Evolutionary conservation across 1,140 invertebrate species (phyloP).

Genomic region (Pseudomyrmex cubaensis): DNA sequence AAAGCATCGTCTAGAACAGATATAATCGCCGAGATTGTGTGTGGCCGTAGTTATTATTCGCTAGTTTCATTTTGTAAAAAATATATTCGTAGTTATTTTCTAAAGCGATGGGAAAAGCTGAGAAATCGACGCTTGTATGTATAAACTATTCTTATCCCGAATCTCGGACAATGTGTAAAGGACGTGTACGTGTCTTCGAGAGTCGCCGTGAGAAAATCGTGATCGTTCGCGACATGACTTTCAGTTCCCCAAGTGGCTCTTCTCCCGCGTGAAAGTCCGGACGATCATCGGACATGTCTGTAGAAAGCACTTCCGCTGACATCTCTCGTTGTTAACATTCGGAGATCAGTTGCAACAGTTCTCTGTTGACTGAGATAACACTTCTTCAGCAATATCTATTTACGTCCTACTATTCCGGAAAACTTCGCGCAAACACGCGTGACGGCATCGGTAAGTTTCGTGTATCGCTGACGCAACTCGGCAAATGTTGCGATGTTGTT

Average conservation of each 20-base stretch:
- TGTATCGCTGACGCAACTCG: conserved; percentile 29
- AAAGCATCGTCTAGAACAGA: background rate
- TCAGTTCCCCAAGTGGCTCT: conserved; percentile 60
- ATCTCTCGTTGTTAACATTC: conserved; percentile 53
- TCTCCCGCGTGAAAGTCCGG: conserved; percentile 63
- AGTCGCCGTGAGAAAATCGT: conserved; percentile 52
- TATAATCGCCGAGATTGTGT: too few species aligned
- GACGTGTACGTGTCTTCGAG: background rate
- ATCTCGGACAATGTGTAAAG: conserved; percentile 30
- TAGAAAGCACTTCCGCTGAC: conserved; percentile 60
- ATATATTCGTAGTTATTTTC: too few species aligned
- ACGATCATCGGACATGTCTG: conserved; percentile 55
- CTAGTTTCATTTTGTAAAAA: too few species aligned
- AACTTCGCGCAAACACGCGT: conserved; percentile 23
- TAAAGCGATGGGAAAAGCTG: background rate
- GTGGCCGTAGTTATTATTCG: too few species aligned
- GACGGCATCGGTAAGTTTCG: background rate
- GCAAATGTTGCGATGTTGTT: conserved; percentile 28
- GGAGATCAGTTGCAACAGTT: conserved; percentile 41
- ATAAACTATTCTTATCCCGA: conserved; percentile 25
- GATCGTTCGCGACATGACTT: conserved; percentile 63
- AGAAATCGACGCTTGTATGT: background rate
- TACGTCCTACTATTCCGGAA: background rate
- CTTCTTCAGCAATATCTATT: background rate
- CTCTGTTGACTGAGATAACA: conserved; percentile 7